Percentiles rank a stretch among this genome's conserved stretches.
phyloP scores from a whole-genome alignment of 2,797 vertebrate species.

The Chelmon rostratus region DNA sequence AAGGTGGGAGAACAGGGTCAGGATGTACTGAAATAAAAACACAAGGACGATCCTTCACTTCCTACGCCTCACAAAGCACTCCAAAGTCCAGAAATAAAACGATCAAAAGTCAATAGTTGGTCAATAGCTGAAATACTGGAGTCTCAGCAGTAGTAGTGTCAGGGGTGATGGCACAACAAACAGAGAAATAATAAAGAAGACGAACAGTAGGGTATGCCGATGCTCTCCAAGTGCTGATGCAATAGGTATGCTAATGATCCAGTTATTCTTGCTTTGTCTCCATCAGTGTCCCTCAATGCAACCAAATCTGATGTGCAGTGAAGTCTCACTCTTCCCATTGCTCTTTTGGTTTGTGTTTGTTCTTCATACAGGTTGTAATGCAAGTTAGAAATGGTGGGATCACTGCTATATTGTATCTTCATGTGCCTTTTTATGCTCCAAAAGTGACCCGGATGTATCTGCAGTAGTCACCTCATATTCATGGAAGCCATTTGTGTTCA shows the following conservation, averaged over 20 bases:
- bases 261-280: neutral
- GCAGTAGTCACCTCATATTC: neutral
- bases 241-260: neutral
- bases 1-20: conserved; percentile 36
- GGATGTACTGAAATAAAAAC: conserved; percentile 19
- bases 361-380: neutral
- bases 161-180: neutral
- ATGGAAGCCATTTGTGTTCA: neutral
- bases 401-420: neutral
- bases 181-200: neutral
- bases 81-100: conserved; percentile 6
- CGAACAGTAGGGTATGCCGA: neutral
- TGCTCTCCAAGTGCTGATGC: neutral
- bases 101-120: conserved; percentile 1
- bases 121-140: neutral
- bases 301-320: neutral
- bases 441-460: neutral
- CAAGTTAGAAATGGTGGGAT: neutral
- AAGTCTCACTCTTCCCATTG: neutral
- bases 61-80: neutral
- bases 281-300: neutral
- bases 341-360: neutral
- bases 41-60: conserved; percentile 30
- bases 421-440: neutral
- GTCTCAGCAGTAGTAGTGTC: neutral